A percentile compares a stretch with the other conserved stretches of the same genome.
Evolutionary conservation across 2,797 vertebrate species (phyloP).

Genomic region (Poecilia velifera): DNA sequence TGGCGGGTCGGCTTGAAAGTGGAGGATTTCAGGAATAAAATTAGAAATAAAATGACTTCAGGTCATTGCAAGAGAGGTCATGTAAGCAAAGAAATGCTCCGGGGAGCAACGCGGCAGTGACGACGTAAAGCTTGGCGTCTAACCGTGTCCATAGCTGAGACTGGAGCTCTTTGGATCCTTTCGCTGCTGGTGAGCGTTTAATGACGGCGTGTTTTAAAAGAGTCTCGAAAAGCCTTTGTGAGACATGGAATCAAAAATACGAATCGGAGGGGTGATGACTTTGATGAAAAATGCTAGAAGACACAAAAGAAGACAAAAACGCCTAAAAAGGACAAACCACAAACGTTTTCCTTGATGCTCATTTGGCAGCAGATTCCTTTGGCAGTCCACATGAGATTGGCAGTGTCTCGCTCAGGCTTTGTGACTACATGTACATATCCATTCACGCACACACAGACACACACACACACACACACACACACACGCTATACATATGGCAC

Average conservation of each 20-base stretch:
- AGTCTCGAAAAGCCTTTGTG: slow-evolving; percentile 29
- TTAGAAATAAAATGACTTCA: slow-evolving; percentile 31
- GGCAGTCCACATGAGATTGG: slow-evolving; percentile 64
- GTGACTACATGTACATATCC: slow-evolving; percentile 17
- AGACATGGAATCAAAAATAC: not conserved
- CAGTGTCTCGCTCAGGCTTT: slow-evolving; percentile 73
- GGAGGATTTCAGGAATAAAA: slow-evolving; percentile 17
- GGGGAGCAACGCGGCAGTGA: slow-evolving; percentile 26
- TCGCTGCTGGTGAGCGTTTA: slow-evolving; percentile 65
- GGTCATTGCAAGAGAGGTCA: slow-evolving; percentile 27
- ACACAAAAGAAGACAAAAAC: slow-evolving; percentile 58
- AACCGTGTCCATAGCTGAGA: slow-evolving; percentile 31
- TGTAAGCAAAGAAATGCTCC: slow-evolving; percentile 15
- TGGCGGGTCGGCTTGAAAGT: slow-evolving; percentile 21
- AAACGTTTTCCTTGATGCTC: slow-evolving; percentile 41
- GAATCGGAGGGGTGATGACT: slow-evolving; percentile 13
- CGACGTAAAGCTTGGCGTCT: slow-evolving; percentile 22
- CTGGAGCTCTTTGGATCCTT: slow-evolving; percentile 66
- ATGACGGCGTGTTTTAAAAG: slow-evolving; percentile 23
- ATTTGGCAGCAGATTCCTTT: slow-evolving; percentile 67
- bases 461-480: slow-evolving; percentile 27
- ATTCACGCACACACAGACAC: slow-evolving; percentile 16
- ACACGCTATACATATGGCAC: slow-evolving; percentile 22
- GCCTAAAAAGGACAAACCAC: slow-evolving; percentile 52
- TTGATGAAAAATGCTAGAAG: slow-evolving; percentile 43